Evolutionary conservation across 2,113 vertebrate genomes (phyloP), one percentile per base, ranked within the genome.

Genomic region (Sinocyclocheilus anophthalmus): DNA sequence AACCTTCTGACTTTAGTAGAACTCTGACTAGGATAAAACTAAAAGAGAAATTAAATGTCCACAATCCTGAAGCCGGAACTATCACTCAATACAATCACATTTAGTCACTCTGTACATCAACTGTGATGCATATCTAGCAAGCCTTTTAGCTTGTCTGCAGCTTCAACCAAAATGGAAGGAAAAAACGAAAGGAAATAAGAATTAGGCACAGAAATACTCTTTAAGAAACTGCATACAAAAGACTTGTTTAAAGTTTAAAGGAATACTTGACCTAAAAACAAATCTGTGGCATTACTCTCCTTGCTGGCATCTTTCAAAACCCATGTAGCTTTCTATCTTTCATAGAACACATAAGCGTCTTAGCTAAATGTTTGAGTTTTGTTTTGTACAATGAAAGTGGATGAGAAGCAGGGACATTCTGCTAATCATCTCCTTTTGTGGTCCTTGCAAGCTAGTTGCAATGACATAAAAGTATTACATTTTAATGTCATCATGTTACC

Each of bases 1-100:
- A 92, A 88, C 65, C 30, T 33, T 84, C 55, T 80, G 86, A 88
- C 82, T 81, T 88, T 91, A 48, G n/a, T 3, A 84, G 88, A 87
- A 87, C 85, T 78, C 78, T 81, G 78, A 55, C 78, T 83, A 53
- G 20, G 59, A 48, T 45, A 80, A 85, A 84, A 88, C 73, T 48
- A 86, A 85, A 65, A 39, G 42, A 86, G 55, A 84, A 89, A 85
- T 88, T 55, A 72, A 69, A 42, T 69, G 59, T 77, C 72, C 45
- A 45, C 48, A 65, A 84, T 33, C 22, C 75, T 75, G 72, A 16
- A 30, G 48, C 13, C 76, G 84, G 86, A 65, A 76, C 57, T 57
- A 82, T 73, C 33, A 80, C 79, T 76, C 84, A 86, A 70, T 77
- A 39, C 76, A 89, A 87, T 84, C 59, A n/a, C 37, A 48, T 70